Evolutionary conservation across 2,113 vertebrate genomes (phyloP).

Genomic region (Pseudopodoces humilis): DNA sequence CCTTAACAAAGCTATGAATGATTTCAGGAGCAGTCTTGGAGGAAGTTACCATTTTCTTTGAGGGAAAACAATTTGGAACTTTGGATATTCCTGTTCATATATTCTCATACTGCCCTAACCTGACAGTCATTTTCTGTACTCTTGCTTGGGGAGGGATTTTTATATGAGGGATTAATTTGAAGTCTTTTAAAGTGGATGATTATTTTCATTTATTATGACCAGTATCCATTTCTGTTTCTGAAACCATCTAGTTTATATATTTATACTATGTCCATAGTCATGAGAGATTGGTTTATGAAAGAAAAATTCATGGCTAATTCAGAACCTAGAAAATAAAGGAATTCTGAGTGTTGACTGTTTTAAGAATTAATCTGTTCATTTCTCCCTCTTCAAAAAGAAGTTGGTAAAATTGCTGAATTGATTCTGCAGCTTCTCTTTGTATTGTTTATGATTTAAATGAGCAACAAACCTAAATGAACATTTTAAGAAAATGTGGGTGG

Average conservation of each 20-base stretch:
- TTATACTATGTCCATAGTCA: slow-evolving; percentile 24
- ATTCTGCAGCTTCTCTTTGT: neutral
- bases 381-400: neutral
- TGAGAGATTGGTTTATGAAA: slow-evolving; percentile 9
- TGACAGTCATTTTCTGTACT: neutral
- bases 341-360: slow-evolving; percentile 18
- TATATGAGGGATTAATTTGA: neutral
- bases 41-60: neutral
- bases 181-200: neutral
- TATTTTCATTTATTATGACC: neutral
- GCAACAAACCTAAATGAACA: neutral
- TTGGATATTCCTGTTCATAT: neutral
- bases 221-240: slow-evolving; percentile 31
- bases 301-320: slow-evolving; percentile 15
- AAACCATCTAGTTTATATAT: slow-evolving; percentile 38
- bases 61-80: neutral
- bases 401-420: neutral
- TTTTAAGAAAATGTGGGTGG: neutral
- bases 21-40: neutral
- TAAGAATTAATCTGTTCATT: slow-evolving; percentile 42
- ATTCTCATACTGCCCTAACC: neutral
- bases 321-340: slow-evolving; percentile 54
- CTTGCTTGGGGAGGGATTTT: neutral
- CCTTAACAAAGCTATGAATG: neutral
- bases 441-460: neutral